Percentiles rank a stretch among this genome's conserved stretches.
phyloP scores from a whole-genome alignment of 2,888 invertebrate species.

The Nephrotoma flavescens region DNA sequence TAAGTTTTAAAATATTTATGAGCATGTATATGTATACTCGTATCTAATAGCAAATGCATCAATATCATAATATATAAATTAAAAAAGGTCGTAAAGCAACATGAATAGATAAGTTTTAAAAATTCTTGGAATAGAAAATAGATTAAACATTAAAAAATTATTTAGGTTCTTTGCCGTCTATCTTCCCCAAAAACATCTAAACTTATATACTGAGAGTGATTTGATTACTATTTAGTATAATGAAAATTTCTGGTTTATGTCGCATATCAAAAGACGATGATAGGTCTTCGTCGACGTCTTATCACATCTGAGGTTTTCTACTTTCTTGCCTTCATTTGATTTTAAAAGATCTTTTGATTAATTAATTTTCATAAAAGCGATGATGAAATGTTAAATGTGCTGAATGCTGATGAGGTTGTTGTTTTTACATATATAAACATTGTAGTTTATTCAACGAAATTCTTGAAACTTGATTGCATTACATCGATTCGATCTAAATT shows the following conservation, averaged over 20 bases:
- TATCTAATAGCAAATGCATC: not conserved
- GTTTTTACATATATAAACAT: not conserved
- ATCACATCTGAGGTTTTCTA: not conserved
- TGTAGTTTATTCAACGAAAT: not conserved
- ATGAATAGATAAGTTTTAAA: not conserved
- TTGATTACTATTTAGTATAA: not conserved
- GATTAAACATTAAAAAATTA: not conserved
- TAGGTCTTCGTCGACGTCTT: not conserved
- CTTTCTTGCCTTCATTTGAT: not conserved
- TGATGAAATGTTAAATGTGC: not conserved
- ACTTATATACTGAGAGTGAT: not conserved
- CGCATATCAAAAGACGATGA: not conserved
- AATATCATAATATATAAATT: not conserved
- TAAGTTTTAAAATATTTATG: too few relatives aligned
- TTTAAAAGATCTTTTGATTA: not conserved
- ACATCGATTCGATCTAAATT: too few relatives aligned
- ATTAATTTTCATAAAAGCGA: not conserved
- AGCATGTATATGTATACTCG: not conserved
- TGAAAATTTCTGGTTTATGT: not conserved
- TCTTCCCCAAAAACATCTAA: not conserved
- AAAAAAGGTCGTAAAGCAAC: not conserved
- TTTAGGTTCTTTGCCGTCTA: not conserved
- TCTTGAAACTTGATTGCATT: not conserved
- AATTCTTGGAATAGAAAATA: not conserved
- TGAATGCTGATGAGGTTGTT: not conserved